Evolutionary conservation across 2,113 vertebrate genomes (phyloP), one percentile per base, ranked within the genome.

Genomic region (western clawed frog (Xenopus tropicalis)): DNA sequence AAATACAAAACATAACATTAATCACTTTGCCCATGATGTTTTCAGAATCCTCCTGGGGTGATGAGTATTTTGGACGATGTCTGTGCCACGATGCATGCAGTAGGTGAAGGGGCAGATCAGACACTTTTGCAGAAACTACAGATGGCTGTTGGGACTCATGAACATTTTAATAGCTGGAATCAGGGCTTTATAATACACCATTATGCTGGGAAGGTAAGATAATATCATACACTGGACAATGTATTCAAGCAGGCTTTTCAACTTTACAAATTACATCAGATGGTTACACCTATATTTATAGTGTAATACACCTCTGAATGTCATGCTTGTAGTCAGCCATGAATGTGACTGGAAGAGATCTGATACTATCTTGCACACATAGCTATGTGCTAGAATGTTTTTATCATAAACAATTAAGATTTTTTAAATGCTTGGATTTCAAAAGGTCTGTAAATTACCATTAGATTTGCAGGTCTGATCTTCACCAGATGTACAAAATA

Each of bases 151-250:
- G 96, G 94, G 81, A 94, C 88, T n/a, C 97, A 99, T 0, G 97
- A 99, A 58, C 97, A 99, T 84, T 98, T 98, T 89, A 99, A 99
- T 90, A 98, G 97, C 92, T 99, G 97, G 97, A 99, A 98, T 83
- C 96, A 99, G 78, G 97, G 97, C 65, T 98, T 99, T 85, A 98
- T 99, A 78, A 95, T 99, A 62, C 97, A 99, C 84, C 97, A 99
- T 82, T 99, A 99, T 0, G 97, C 97, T 11, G 97, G 97, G 61
- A 99, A 99, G 96, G 97, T 98, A 81, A 59, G 43, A 23, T 6
- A 56, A 69, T 69, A 69, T 11, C 20, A 0, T 66, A n/a, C 10
- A 57, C 14, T 20, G 5, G 14, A 57, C 54, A 21, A 57, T n/a
- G 54, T 57, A 57, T 19, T 10, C 19, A 57, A 57, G 14, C 54